phyloP scores from a whole-genome alignment of 2,113 vertebrate species.

The Alces alces region DNA sequence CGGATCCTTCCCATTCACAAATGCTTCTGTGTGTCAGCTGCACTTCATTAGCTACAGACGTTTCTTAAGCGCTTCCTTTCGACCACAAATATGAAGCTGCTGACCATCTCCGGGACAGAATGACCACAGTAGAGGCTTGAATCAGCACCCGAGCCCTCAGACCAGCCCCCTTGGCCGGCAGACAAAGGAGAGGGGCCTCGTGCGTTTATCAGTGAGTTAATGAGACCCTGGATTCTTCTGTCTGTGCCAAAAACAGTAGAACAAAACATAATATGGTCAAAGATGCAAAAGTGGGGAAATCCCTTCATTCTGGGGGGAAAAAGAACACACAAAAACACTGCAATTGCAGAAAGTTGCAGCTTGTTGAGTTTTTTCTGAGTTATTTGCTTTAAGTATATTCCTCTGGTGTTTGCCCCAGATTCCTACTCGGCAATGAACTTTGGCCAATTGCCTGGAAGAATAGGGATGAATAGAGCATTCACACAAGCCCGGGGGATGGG shows the following conservation, averaged over 20 bases:
- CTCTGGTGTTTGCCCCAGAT: neutral
- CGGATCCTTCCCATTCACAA: neutral
- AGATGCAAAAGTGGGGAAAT: neutral
- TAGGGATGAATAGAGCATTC: neutral
- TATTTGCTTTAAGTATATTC: neutral
- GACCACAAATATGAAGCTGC: conserved; percentile 14
- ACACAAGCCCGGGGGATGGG: neutral
- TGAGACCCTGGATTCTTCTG: neutral
- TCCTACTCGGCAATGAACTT: neutral
- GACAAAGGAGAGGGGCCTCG: neutral
- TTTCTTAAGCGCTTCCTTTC: neutral
- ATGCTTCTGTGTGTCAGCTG: neutral
- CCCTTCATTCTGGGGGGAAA: neutral
- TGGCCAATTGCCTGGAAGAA: neutral
- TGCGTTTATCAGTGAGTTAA: neutral
- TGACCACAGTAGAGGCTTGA: neutral
- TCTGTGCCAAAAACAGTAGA: neutral
- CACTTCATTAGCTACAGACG: neutral
- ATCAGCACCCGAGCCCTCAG: neutral
- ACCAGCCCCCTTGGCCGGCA: neutral
- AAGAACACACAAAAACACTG: neutral
- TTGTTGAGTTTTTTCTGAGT: neutral
- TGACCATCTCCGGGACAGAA: neutral
- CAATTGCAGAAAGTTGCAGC: neutral
- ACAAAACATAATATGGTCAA: neutral